A percentile compares a stretch with the other conserved stretches of the same genome.
Conservation (phyloP, 2,797 vertebrate species). For the Myotis pilosus region DNA sequence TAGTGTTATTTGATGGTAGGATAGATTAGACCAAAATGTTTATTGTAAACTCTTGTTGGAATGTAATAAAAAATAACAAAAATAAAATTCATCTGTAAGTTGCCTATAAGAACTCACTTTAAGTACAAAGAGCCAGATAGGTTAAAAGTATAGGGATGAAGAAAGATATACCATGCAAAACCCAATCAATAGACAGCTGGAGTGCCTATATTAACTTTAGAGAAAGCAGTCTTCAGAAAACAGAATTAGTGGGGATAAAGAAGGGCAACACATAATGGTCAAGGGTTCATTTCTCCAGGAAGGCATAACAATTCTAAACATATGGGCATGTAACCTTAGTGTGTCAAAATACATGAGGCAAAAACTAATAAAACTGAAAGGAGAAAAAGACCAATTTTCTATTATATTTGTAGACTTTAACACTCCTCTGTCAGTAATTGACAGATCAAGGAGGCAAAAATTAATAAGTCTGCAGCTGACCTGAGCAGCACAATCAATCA, state of each 20-base stretch:
- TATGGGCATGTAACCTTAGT: not conserved
- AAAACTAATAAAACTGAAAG: not conserved
- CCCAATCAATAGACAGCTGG: not conserved
- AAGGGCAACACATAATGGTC: not conserved
- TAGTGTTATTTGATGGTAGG: not conserved
- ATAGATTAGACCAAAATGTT: not conserved
- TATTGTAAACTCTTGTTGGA: not conserved
- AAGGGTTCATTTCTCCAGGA: not conserved
- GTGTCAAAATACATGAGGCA: constrained; percentile 3
- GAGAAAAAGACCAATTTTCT: not conserved
- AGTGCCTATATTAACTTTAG: not conserved
- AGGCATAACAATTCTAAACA: not conserved
- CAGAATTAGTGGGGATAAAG: not conserved
- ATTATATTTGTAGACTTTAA: not conserved
- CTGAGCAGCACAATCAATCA: not conserved
- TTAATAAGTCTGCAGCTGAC: not conserved
- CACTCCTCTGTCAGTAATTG: not conserved
- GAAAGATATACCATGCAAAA: not conserved
- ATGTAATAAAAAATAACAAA: not conserved
- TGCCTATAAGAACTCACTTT: not conserved
- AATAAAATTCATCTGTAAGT: not conserved
- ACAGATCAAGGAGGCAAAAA: not conserved
- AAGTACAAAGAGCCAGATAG: not conserved
- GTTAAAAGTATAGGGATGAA: not conserved
- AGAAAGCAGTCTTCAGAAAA: not conserved